Percentiles rank a stretch among this genome's conserved stretches.
These are phyloP conservation scores for Dicentrarchus labrax DNA, from an alignment of 2,113 vertebrate species.

Conservation along the genomic window DNA sequence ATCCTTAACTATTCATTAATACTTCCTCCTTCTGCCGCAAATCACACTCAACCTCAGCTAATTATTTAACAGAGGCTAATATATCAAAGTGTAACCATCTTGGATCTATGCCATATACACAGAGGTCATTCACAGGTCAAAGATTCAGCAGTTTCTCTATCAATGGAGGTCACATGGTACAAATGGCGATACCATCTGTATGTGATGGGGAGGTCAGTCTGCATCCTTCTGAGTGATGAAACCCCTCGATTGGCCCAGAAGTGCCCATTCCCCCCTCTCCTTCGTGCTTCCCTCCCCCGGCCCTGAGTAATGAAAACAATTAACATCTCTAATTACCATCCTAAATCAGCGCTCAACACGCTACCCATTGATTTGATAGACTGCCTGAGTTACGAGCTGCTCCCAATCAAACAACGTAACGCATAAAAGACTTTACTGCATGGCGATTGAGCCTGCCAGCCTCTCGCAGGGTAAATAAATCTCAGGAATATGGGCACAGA, in stretches of 20 bases:
- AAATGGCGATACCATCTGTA: constrained; percentile 44
- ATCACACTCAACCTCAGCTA: constrained; percentile 54
- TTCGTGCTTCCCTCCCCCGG: constrained; percentile 26
- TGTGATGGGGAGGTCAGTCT: constrained; percentile 32
- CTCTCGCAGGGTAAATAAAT: constrained; percentile 78
- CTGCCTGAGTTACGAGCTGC: constrained; percentile 76
- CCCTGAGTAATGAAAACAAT: constrained; percentile 84
- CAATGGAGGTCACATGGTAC: constrained; percentile 21
- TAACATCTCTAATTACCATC: constrained; percentile 82
- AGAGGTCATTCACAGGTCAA: constrained; percentile 58
- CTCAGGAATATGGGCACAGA: constrained; percentile 62
- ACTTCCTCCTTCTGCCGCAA: constrained; percentile 53
- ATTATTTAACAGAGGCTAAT: constrained; percentile 55
- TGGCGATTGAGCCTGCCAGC: constrained; percentile 69
- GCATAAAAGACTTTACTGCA: constrained; percentile 76
- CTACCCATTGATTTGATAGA: constrained; percentile 81
- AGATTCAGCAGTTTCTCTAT: constrained; percentile 5
- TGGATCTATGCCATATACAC: constrained; percentile 23
- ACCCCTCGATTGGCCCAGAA: constrained; percentile 19
- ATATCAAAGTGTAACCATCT: constrained; percentile 34
- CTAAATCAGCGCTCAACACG: constrained; percentile 81
- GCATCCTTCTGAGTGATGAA: constrained; percentile 34
- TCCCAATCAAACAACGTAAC: constrained; percentile 64
- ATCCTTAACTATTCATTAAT: constrained; percentile 35
- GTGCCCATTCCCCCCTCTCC: constrained; percentile 13